These are phyloP conservation scores for Thryonomys swinderianus DNA, from an alignment of 2,113 vertebrate species.

Conservation along the genomic window DNA sequence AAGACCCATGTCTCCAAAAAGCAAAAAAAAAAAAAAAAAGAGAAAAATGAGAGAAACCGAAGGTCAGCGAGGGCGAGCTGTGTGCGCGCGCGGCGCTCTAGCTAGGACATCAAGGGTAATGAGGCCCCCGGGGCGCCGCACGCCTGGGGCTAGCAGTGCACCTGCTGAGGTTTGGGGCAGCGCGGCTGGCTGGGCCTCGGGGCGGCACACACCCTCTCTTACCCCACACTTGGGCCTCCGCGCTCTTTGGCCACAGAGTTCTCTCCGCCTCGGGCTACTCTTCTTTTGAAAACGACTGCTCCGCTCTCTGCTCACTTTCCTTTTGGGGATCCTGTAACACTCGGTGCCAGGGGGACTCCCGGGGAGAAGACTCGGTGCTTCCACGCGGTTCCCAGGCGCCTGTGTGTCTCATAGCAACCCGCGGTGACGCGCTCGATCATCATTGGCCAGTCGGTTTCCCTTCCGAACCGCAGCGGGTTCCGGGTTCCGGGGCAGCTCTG, in stretches of 20 bases:
- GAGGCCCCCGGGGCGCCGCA: accelerated
- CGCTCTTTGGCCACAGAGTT: not conserved
- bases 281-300: not conserved
- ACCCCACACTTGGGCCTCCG: accelerated
- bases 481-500: not conserved
- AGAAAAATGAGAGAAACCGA: not conserved
- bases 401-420: not conserved
- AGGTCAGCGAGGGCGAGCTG: not conserved
- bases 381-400: accelerated
- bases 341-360: accelerated
- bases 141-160: not conserved
- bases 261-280: not conserved
- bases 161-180: too few relatives aligned
- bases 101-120: not conserved
- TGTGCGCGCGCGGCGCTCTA: not conserved
- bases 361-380: not conserved
- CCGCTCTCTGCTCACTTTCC: not conserved
- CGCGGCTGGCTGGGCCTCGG: too few relatives aligned
- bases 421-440: accelerated
- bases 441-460: not conserved
- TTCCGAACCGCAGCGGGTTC: not conserved
- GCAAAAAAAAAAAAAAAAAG: too few relatives aligned
- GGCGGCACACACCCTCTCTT: accelerated
- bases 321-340: not conserved
- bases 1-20: too few relatives aligned